phyloP scores from a whole-genome alignment of 2,797 vertebrate species.

The Sebastes elongatus region DNA sequence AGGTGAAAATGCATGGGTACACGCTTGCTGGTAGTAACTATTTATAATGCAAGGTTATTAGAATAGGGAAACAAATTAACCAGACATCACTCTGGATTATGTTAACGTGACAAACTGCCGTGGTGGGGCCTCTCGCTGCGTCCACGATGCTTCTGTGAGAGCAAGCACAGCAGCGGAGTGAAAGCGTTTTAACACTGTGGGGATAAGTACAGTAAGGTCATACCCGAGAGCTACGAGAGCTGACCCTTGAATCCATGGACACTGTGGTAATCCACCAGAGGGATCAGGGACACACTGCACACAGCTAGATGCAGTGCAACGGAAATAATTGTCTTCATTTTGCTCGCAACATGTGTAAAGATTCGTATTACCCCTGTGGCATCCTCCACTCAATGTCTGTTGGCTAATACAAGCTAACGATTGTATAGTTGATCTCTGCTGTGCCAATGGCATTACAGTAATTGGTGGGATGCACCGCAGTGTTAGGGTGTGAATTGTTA shows the following conservation, averaged over 20 bases:
- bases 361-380: conserved; percentile 46
- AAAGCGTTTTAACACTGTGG: conserved; percentile 43
- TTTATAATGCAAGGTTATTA: conserved; percentile 78
- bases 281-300: conserved; percentile 35
- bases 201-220: conserved; percentile 50
- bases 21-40: conserved; percentile 66
- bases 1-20: conserved; percentile 71
- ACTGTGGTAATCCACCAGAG: conserved; percentile 57
- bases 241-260: conserved; percentile 58
- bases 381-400: conserved; percentile 57
- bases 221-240: conserved; percentile 35
- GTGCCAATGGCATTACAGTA: conserved; percentile 49
- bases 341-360: conserved; percentile 52
- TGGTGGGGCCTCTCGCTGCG: conserved; percentile 25
- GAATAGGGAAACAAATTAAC: conserved; percentile 80
- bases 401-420: conserved; percentile 61
- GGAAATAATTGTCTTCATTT: conserved; percentile 65
- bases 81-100: conserved; percentile 81
- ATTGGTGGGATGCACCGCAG: conserved; percentile 42
- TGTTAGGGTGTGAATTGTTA: conserved; percentile 38
- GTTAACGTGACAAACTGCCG: conserved; percentile 71
- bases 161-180: conserved; percentile 5
- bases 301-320: conserved; percentile 31
- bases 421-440: conserved; percentile 46
- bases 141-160: conserved; percentile 24